Conservation (phyloP, 1,140 invertebrate species). For the Limonius californicus region DNA sequence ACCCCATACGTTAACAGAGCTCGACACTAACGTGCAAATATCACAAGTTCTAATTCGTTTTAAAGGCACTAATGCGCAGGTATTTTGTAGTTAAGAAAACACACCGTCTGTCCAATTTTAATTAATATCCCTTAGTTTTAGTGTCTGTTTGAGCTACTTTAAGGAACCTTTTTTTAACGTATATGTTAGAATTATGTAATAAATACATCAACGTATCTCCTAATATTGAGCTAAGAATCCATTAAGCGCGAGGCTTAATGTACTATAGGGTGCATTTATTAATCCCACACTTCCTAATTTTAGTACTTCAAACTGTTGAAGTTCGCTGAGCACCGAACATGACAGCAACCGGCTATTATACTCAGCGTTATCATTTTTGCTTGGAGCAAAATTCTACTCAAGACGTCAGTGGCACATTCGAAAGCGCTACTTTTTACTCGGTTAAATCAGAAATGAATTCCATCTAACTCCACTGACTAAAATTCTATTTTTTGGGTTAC, state of each 20-base stretch:
- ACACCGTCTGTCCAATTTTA: background rate
- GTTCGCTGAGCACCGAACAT: too few relatives aligned
- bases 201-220: background rate
- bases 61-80: slow-evolving; percentile 10
- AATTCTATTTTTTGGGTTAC: too few relatives aligned
- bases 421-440: too few relatives aligned
- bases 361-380: too few relatives aligned
- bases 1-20: background rate
- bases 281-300: background rate
- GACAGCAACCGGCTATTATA: too few relatives aligned
- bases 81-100: background rate
- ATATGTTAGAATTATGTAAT: background rate
- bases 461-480: too few relatives aligned
- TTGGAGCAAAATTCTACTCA: too few relatives aligned
- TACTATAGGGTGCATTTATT: background rate
- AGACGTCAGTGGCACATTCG: too few relatives aligned
- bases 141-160: background rate
- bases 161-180: background rate
- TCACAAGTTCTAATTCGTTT: slow-evolving; percentile 4
- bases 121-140: background rate
- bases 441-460: too few relatives aligned
- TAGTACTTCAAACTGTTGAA: too few relatives aligned
- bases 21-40: slow-evolving; percentile 9
- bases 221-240: background rate
- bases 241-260: background rate